Evolutionary conservation across 2,888 invertebrate species (phyloP).

Genomic region (Polymixis flavicincta): DNA sequence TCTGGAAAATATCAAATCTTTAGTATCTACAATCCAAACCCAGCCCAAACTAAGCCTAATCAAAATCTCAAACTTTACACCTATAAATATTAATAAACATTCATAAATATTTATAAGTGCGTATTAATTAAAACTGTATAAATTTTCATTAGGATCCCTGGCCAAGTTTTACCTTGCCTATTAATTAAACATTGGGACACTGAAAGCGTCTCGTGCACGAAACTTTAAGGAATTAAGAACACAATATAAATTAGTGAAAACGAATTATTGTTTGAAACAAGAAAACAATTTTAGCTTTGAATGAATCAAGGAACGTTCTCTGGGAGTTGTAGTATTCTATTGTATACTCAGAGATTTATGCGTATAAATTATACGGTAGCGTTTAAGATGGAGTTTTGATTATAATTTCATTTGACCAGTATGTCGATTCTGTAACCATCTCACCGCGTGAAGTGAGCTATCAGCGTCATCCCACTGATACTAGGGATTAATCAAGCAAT

Average conservation of each 20-base stretch:
- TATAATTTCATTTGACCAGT: neutral
- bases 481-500: too few relatives aligned
- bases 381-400: slow-evolving; percentile 14
- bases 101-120: slow-evolving; percentile 63
- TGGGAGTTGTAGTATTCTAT: slow-evolving; percentile 24
- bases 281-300: slow-evolving; percentile 78
- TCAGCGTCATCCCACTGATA: too few relatives aligned
- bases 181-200: slow-evolving; percentile 78
- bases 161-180: slow-evolving; percentile 66
- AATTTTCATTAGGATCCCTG: slow-evolving; percentile 72
- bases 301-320: slow-evolving; percentile 57
- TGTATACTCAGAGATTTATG: slow-evolving; percentile 15
- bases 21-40: slow-evolving; percentile 8
- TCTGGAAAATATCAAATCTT: too few relatives aligned
- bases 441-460: too few relatives aligned
- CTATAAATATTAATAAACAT: slow-evolving; percentile 59
- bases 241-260: slow-evolving; percentile 82
- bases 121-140: slow-evolving; percentile 74
- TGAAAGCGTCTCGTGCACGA: slow-evolving; percentile 72
- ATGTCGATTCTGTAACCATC: too few relatives aligned
- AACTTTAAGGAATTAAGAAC: slow-evolving; percentile 79
- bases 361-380: slow-evolving; percentile 21
- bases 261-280: slow-evolving; percentile 81
- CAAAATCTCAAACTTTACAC: slow-evolving; percentile 45
- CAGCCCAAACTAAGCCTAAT: slow-evolving; percentile 40